Base-by-base conservation (phyloP, 2,797 vertebrate species). In the Miichthys miiuy region DNA sequence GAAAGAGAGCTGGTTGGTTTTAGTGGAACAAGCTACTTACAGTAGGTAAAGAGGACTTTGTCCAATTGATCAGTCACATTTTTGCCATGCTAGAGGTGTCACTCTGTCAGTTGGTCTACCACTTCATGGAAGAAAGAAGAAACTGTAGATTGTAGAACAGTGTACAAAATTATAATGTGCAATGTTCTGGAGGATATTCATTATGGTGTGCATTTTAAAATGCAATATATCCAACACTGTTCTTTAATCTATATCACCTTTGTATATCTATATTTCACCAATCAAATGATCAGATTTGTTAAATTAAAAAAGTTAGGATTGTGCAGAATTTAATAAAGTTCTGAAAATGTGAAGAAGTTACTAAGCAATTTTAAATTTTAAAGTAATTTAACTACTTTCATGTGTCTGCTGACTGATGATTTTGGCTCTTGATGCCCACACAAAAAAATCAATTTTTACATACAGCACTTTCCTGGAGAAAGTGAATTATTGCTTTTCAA, bases 401-500 rank as follows among this genome's bases (percentile, higher is more conserved):
- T 23, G 17, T 41, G 3, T 64, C 5, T 54, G 38, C 60, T 44
- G 51, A 30, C 48, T 21, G 54, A 60, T 16, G 27, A 55, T 42
- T 11, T 21, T 66, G 50, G 20, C 21, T 56, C 18, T 46, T 34
- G 5, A 51, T n/a, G 34, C 10, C 1, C 4, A 27, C 20, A 56
- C 10, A 25, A 56, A 34, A 46, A 10, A 61, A 27, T 34, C 30
- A 3, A 68, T 63, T 17, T 30, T 46, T 46, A n/a, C n/a, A 16
- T 48, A 1, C 0, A 44, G 38, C 3, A 16, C 9, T 61, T 68
- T 74, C 25, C 6, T 46, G 3, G 38, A 20, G 11, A 55, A 48
- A 4, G 56, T 60, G 0, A 56, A 68, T 76, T 18, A 46, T 6
- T 77, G 16, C 57, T 27, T 56, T 44, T 46, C 21, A n/a, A 41